phyloP scores from a whole-genome alignment of 2,113 vertebrate genomes.

The Perccottus glenii region DNA sequence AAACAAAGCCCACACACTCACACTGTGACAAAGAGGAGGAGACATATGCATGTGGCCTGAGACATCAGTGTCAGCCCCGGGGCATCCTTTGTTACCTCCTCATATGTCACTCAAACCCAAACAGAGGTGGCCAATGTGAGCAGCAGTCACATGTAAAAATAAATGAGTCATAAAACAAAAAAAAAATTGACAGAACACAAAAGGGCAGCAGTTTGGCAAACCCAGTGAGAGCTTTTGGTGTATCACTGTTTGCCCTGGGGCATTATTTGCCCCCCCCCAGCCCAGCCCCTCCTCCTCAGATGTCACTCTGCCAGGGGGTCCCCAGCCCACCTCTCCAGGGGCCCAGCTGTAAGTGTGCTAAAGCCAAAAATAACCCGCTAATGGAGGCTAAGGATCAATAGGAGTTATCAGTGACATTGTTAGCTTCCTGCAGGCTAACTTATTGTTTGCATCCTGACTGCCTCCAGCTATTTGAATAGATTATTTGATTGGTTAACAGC shows the following conservation, averaged over 20 bases:
- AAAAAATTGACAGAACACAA: background rate
- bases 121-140: conserved; percentile 32
- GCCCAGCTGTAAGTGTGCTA: conserved; percentile 49
- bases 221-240: conserved; percentile 38
- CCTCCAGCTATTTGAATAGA: conserved; percentile 42
- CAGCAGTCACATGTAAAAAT: conserved; percentile 45
- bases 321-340: conserved; percentile 61
- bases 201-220: conserved; percentile 35
- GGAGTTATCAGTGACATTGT: conserved; percentile 70
- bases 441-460: conserved; percentile 38
- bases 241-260: conserved; percentile 56
- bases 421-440: conserved; percentile 65
- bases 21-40: conserved; percentile 24
- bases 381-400: conserved; percentile 73
- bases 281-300: conserved; percentile 59
- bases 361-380: conserved; percentile 68
- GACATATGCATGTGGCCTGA: conserved; percentile 44
- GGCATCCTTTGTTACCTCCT: conserved; percentile 65
- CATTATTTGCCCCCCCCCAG: conserved; percentile 50
- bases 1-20: conserved; percentile 43
- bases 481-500: conserved; percentile 23
- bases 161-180: conserved; percentile 23
- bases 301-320: conserved; percentile 70
- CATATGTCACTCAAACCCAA: conserved; percentile 53
- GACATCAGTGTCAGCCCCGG: conserved; percentile 63